phyloP scores from a whole-genome alignment of 2,888 invertebrate species.

The Lordiphosa fenestrarum region DNA sequence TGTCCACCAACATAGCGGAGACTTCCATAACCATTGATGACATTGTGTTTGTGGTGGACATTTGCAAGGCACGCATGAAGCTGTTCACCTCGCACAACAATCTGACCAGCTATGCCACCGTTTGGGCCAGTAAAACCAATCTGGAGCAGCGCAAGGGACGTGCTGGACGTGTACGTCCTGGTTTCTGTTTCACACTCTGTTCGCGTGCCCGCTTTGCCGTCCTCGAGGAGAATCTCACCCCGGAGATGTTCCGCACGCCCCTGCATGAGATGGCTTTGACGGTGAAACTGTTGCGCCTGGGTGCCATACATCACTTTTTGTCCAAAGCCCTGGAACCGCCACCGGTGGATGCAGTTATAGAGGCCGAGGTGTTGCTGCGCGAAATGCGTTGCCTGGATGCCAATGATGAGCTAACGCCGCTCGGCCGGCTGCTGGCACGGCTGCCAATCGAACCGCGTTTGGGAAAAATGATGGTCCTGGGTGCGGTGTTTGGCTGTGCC shows the following conservation, averaged over 20 bases:
- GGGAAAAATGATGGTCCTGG: conserved; percentile 98
- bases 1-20: conserved; percentile 99
- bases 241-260: conserved; percentile 99
- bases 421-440: conserved; percentile 95
- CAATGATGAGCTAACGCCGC: conserved; percentile 93
- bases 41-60: conserved; percentile 98
- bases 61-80: conserved; percentile 98
- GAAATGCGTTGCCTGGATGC: conserved; percentile 96
- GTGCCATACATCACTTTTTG: conserved; percentile 95
- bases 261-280: conserved; percentile 96
- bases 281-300: conserved; percentile 92
- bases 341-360: conserved; percentile 98
- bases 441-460: conserved; percentile 97
- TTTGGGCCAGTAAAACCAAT: conserved; percentile 97
- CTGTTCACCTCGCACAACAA: conserved; percentile 99
- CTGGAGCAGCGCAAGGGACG: conserved; percentile 93
- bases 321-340: conserved; percentile 98
- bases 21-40: conserved; percentile 99
- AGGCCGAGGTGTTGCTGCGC: conserved; percentile 91
- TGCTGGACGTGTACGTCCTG: conserved; percentile 96
- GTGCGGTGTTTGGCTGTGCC: conserved; percentile 93
- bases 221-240: conserved; percentile 94
- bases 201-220: conserved; percentile 87
- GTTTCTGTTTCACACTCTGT: conserved; percentile 96
- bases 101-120: conserved; percentile 98